Conservation (phyloP, 1,140 invertebrate genomes). For the Drosophila azteca region DNA sequence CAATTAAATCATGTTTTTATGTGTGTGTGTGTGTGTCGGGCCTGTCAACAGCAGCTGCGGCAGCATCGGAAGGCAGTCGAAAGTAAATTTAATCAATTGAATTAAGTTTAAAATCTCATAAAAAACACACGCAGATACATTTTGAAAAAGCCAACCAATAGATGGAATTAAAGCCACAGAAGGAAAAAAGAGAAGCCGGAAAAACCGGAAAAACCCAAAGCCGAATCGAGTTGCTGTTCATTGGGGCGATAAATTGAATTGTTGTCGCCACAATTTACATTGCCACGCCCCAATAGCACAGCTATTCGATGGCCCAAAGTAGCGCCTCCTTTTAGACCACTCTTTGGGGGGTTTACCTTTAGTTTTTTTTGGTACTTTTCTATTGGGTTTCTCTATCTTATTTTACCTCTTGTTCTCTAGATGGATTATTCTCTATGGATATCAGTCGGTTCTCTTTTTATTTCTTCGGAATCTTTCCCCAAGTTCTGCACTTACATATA, state of each 20-base stretch:
- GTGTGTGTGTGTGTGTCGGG: no score
- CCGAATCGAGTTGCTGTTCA: slow-evolving; percentile 34
- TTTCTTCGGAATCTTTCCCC: no score
- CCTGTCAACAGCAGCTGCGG: background rate
- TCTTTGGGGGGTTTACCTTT: no score
- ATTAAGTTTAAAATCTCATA: slow-evolving; percentile 51
- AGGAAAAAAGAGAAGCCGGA: slow-evolving; percentile 34
- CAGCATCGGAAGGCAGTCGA: no score
- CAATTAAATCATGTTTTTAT: slow-evolving; percentile 22
- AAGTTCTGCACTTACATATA: no score
- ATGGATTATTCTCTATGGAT: no score
- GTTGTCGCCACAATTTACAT: slow-evolving; percentile 69
- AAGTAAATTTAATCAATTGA: slow-evolving; percentile 42
- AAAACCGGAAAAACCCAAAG: slow-evolving; percentile 1
- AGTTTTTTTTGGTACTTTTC: no score
- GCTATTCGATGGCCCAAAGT: no score
- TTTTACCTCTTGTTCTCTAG: no score
- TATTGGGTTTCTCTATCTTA: no score
- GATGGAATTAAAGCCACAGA: slow-evolving; percentile 11
- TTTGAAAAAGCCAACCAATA: background rate
- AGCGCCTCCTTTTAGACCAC: background rate
- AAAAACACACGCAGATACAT: slow-evolving; percentile 24
- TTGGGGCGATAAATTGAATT: slow-evolving; percentile 80
- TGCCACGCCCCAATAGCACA: slow-evolving; percentile 13
- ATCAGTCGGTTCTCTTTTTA: no score